A percentile compares a stretch with the other conserved stretches of the same genome.
Evolutionary conservation across 2,888 invertebrate species (phyloP).

Genomic region (Brachynemurus nebulosus): DNA sequence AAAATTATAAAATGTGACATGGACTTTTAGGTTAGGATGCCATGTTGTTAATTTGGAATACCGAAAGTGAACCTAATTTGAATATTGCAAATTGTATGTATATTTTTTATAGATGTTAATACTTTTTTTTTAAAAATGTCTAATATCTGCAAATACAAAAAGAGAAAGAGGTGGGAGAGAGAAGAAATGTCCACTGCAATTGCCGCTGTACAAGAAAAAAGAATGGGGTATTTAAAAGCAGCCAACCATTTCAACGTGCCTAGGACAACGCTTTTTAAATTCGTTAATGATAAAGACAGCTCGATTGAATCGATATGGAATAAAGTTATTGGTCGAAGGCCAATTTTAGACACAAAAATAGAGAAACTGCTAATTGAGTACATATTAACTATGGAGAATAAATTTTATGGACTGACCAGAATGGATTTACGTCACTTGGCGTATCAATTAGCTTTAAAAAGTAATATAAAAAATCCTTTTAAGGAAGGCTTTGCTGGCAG

Average conservation of each 20-base stretch:
- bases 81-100: no score
- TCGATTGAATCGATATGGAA: neutral
- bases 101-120: neutral
- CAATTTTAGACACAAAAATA: neutral
- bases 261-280: conserved; percentile 3
- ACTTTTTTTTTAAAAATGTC: neutral
- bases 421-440: conserved; percentile 9
- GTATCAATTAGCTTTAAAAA: conserved; percentile 11
- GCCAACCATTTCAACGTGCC: conserved; percentile 6
- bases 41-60: no score
- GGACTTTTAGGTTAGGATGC: no score
- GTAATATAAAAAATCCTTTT: conserved; percentile 10
- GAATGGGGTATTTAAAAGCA: conserved; percentile 8
- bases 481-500: conserved; percentile 10
- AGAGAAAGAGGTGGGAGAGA: neutral
- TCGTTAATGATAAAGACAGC: neutral
- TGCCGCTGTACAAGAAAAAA: neutral
- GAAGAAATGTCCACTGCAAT: no score
- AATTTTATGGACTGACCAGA: conserved; percentile 10
- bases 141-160: neutral
- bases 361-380: conserved; percentile 1
- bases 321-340: neutral
- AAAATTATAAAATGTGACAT: no score
- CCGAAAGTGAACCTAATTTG: no score
- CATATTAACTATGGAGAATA: conserved; percentile 6